Conservation (phyloP, 2,113 vertebrate genomes). For the Cyphomyrus plagiostoma region DNA sequence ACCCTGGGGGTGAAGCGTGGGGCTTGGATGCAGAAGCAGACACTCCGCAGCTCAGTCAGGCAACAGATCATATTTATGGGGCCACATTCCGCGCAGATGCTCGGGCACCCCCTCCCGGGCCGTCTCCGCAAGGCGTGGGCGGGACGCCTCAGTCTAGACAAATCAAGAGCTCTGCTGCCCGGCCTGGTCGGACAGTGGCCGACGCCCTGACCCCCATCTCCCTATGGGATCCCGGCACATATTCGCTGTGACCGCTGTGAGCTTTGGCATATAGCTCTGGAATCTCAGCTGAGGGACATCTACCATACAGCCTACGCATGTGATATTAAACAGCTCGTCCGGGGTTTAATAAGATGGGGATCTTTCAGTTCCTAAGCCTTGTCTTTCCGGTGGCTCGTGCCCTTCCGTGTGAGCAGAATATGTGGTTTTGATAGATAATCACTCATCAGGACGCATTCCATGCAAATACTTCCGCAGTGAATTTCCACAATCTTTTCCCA, state of each 20-base stretch:
- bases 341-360: neutral
- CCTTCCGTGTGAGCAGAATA: neutral
- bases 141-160: neutral
- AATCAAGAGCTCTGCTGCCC: neutral
- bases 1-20: conserved; percentile 27
- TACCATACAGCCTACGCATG: neutral
- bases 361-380: neutral
- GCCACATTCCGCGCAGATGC: conserved; percentile 1
- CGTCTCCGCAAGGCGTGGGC: neutral
- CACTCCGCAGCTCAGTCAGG: conserved; percentile 19
- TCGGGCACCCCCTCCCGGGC: neutral
- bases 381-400: neutral
- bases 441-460: neutral
- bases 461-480: neutral
- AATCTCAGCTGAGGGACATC: neutral
- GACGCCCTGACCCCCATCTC: neutral
- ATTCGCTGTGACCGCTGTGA: neutral
- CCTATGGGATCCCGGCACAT: neutral
- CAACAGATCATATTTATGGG: conserved; percentile 1
- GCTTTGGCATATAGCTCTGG: neutral
- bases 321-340: neutral
- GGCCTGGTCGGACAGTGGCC: neutral
- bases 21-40: conserved; percentile 20
- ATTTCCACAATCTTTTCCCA: neutral
- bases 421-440: neutral